phyloP scores from a whole-genome alignment of 2,797 vertebrate genomes.

The Gastrophryne carolinensis region DNA sequence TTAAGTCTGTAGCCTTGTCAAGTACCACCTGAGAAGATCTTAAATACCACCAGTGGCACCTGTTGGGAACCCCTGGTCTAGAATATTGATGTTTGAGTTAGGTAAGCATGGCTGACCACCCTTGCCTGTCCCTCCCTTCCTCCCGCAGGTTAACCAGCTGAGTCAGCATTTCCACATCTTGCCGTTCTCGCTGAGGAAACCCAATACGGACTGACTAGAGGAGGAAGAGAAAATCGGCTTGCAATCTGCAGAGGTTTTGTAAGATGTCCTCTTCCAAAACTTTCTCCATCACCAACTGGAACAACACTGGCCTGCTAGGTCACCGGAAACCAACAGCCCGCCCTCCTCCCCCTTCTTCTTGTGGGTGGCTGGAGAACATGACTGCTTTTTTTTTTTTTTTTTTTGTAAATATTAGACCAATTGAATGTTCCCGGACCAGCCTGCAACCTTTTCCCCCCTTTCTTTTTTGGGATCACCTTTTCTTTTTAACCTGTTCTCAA shows the following conservation, averaged over 20 bases:
- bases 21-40: too few relatives aligned
- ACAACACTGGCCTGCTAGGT: constrained; percentile 58
- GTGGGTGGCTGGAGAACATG: constrained; percentile 11
- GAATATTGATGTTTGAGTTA: too few relatives aligned
- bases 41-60: too few relatives aligned
- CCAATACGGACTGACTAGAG: constrained; percentile 88
- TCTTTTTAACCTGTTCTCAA: background rate
- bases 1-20: too few relatives aligned
- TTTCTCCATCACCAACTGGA: constrained; percentile 80
- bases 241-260: constrained; percentile 79
- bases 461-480: background rate
- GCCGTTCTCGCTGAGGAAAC: constrained; percentile 90
- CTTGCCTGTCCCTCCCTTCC: background rate
- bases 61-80: too few relatives aligned
- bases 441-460: background rate
- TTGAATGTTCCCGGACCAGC: constrained; percentile 42
- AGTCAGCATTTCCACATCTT: constrained; percentile 90
- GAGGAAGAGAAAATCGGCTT: constrained; percentile 83
- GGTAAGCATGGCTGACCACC: background rate
- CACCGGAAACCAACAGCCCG: constrained; percentile 45
- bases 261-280: constrained; percentile 75
- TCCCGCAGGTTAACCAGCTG: constrained; percentile 85
- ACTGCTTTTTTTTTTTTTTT: background rate
- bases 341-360: constrained; percentile 38
- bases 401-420: constrained; percentile 16